Evolutionary conservation across 2,888 invertebrate genomes (phyloP), one percentile per base, ranked within the genome.

Genomic region (Drosophila anomalata): DNA sequence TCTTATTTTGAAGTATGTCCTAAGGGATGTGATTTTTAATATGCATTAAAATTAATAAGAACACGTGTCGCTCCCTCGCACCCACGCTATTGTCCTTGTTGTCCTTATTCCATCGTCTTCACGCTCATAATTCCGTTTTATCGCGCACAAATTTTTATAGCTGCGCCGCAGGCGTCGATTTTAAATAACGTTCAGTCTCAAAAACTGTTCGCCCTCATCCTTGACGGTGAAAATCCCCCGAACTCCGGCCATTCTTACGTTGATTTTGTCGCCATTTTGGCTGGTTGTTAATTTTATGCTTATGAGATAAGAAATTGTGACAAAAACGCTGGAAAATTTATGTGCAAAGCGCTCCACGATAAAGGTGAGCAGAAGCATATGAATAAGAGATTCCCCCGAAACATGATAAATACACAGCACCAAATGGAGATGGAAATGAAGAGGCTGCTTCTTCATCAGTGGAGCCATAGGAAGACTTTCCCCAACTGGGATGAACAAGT

Each of bases 41-140:
- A 84, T 81, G 81, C 79, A 79, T 87, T 84, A 81, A 84, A 84
- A 84, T 86, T 87, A 84, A 84, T 84, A 84, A 87, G 87, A 84
- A 84, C 87, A 84, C 87, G 87, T 84, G 84, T 87, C 78, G 50
- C 52, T 47, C 51, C n/a, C 54, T 31, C 68, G 60, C 69, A 60
- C 68, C 55, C 48, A 44, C 54, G 31, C 47, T 70, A 65, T 39
- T 65, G 58, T 57, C 57, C 22, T 56, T 53, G 66, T 24, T n/a
- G 53, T 22, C 53, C 20, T 41, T 8, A 11, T 17, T 12, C 14
- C 17, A 36, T 66, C 56, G 44, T 29, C 56, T 51, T 62, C 73
- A 62, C 74, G 72, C 73, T 78, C 75, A 82, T 82, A 82, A 82
- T 85, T 79, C 83, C 86, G 65, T 82, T 83, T 83, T 83, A 83